Evolutionary conservation across 2,113 vertebrate genomes (phyloP), one percentile per base, ranked within the genome.

Genomic region (Cnemophilus loriae): DNA sequence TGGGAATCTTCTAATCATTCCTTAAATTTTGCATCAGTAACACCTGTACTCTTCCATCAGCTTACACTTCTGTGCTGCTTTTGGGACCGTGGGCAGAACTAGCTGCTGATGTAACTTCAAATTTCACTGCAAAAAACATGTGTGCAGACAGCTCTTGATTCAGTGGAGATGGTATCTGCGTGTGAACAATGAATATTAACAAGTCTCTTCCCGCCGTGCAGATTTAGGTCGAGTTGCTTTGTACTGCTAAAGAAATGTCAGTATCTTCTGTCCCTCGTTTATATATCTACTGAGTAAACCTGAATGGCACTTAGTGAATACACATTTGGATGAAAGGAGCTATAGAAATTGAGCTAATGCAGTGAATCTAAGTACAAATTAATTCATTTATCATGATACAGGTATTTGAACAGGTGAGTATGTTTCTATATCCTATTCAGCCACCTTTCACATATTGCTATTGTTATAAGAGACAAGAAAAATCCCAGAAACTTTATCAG

Each of bases 21-120:
- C 87, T 91, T 96, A 92, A 96, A 96, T 96, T 91, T 96, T 96
- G 82, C 84, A 94, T 89, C 57, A 87, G 53, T 61, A 91, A 76
- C 87, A 96, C 91, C 87, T 95, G 81, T 95, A 91, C 47, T 89
- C 14, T 71, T 64, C 70, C 77, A 68, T 61, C 87, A 87, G 32
- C 71, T 85, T 39, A 33, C 53, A n/a, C 30, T 88, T 92, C 11
- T 30, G 49, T 71, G 71, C 41, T 69, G 57, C 93, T 89, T 92
- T 61, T 44, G 91, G 78, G 89, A 94, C 57, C 10, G 22, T 30
- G 50, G 53, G 67, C 53, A 95, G 68, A 84, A 61, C 14, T 42
- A 70, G n/a, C 44, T 89, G 56, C 56, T 71, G 87, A 53, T 37
- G 22, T 41, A 71, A 57, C 65, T 91, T 69, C 61, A 60, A 30